phyloP scores from a whole-genome alignment of 1,140 invertebrate species.

The Leguminivora glycinivorella region DNA sequence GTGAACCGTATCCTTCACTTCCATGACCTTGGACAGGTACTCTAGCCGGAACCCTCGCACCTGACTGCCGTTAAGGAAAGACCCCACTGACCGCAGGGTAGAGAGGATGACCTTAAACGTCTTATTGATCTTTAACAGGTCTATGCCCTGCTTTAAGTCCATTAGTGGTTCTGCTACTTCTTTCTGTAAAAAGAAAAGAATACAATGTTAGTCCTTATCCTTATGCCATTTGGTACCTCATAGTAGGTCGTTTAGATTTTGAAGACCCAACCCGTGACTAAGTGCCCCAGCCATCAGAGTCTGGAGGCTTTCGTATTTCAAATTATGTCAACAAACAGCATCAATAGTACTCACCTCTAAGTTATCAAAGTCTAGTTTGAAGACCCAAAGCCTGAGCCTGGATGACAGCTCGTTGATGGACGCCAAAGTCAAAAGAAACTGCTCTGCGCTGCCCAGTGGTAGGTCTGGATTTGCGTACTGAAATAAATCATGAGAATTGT shows the following conservation, averaged over 20 bases:
- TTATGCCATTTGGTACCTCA: too few relatives aligned
- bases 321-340: too few relatives aligned
- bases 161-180: conserved; percentile 99
- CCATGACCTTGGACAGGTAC: conserved; percentile 98
- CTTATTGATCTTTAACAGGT: conserved; percentile 92
- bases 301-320: too few relatives aligned
- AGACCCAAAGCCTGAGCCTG: conserved; percentile 97
- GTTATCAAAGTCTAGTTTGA: conserved; percentile 98
- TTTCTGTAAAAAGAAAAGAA: conserved; percentile 76
- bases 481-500: conserved; percentile 35
- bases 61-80: conserved; percentile 97
- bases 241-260: too few relatives aligned
- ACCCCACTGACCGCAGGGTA: conserved; percentile 96
- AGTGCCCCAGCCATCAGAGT: too few relatives aligned
- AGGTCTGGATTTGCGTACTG: conserved; percentile 95
- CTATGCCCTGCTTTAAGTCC: conserved; percentile 98
- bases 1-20: conserved; percentile 99
- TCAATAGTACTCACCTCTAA: conserved; percentile 92
- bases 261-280: too few relatives aligned
- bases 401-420: conserved; percentile 98
- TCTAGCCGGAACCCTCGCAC: conserved; percentile 99
- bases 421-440: conserved; percentile 96
- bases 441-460: conserved; percentile 97
- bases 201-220: background rate
- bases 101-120: conserved; percentile 97